Percentiles rank a stretch among this genome's conserved stretches.
phyloP scores from a whole-genome alignment of 2,888 invertebrate species.

The Geophilus truncorum region DNA sequence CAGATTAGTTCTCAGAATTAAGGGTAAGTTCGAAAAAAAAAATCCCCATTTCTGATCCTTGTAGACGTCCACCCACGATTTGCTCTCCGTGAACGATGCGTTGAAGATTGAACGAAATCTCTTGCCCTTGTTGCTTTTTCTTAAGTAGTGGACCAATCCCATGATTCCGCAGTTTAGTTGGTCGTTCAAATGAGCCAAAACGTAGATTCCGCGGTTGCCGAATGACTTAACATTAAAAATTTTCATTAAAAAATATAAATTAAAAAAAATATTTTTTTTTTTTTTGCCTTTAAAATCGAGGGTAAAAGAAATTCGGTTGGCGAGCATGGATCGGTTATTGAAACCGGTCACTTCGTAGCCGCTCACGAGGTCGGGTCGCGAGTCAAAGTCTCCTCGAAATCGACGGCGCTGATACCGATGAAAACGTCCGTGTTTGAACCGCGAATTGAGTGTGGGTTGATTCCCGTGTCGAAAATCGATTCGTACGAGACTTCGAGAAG shows the following conservation, averaged over 20 bases:
- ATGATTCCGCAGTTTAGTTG: slow-evolving; percentile 71
- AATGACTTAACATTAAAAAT: too few relatives aligned
- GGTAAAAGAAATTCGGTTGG: slow-evolving; percentile 53
- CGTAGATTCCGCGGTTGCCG: slow-evolving; percentile 51
- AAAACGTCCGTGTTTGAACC: slow-evolving; percentile 92
- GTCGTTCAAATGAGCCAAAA: slow-evolving; percentile 61
- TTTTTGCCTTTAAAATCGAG: slow-evolving; percentile 51
- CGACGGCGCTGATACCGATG: slow-evolving; percentile 85
- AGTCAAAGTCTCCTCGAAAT: slow-evolving; percentile 86
- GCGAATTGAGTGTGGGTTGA: slow-evolving; percentile 74
- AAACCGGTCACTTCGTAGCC: slow-evolving; percentile 88
- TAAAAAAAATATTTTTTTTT: too few relatives aligned
- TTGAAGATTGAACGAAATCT: slow-evolving; percentile 36
- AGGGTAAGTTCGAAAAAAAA: slow-evolving; percentile 72
- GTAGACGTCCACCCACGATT: slow-evolving; percentile 75
- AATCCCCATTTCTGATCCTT: slow-evolving; percentile 79
- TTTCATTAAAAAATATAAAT: not conserved
- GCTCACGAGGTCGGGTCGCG: slow-evolving; percentile 67
- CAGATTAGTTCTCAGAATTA: slow-evolving; percentile 47
- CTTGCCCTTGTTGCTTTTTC: slow-evolving; percentile 47
- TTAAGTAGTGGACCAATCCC: slow-evolving; percentile 67
- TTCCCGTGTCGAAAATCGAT: slow-evolving; percentile 75
- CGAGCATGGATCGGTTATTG: slow-evolving; percentile 59
- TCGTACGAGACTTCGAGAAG: slow-evolving; percentile 89
- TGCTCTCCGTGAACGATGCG: slow-evolving; percentile 57